A percentile compares a stretch with the other conserved stretches of the same genome.
Evolutionary conservation across 2,113 vertebrate genomes (phyloP).

Genomic region (Lethenteron camtschaticum): DNA sequence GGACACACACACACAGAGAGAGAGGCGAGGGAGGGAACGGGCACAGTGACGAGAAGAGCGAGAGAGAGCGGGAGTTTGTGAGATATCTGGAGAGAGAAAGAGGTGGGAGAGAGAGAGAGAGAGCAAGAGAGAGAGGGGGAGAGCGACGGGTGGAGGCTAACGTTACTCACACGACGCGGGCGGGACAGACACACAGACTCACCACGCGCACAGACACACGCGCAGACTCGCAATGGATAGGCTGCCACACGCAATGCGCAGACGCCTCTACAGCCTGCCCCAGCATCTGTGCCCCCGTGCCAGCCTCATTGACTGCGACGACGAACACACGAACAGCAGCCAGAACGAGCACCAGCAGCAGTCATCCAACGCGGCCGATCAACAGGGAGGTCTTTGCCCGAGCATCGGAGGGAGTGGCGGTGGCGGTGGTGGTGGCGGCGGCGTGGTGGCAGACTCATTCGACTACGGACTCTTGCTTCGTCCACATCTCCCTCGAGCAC

Average conservation of each 20-base stretch:
- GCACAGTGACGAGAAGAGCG: not conserved
- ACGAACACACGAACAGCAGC: constrained; percentile 25
- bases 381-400: constrained; percentile 79
- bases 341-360: constrained; percentile 11
- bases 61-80: not conserved
- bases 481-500: not conserved
- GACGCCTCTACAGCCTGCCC: constrained; percentile 94
- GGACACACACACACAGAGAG: not conserved
- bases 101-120: not conserved
- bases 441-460: not conserved
- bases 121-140: not conserved
- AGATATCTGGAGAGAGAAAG: not conserved
- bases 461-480: too few relatives aligned
- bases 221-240: constrained; percentile 45
- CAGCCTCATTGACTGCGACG: constrained; percentile 50
- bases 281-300: constrained; percentile 74
- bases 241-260: constrained; percentile 87
- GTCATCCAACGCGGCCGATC: constrained; percentile 54
- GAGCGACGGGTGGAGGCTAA: not conserved
- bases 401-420: constrained; percentile 40
- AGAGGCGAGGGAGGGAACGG: not conserved
- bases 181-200: not conserved
- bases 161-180: not conserved
- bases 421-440: constrained; percentile 39
- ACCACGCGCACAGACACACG: constrained; percentile 22